These are phyloP conservation scores for Medauroidea extradentata DNA, from an alignment of 1,140 invertebrate species.

Conservation along the genomic window DNA sequence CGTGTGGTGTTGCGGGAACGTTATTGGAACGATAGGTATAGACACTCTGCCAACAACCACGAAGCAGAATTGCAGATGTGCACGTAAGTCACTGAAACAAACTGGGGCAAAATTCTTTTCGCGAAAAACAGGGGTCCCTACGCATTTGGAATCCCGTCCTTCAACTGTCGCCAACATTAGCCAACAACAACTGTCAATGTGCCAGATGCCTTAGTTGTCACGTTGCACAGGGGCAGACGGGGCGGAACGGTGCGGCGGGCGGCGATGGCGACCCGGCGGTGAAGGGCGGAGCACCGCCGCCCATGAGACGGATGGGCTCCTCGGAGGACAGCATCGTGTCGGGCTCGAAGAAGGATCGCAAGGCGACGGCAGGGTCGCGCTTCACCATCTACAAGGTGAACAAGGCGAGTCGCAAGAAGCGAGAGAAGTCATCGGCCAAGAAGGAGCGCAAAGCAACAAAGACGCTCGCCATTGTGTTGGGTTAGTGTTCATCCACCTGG, in stretches of 20 bases:
- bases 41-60: no score
- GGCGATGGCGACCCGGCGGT: constrained; percentile 39
- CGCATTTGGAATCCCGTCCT: no score
- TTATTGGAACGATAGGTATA: no score
- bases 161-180: no score
- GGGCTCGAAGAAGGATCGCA: constrained; percentile 61
- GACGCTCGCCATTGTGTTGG: constrained; percentile 96
- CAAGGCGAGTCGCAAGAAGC: constrained; percentile 91
- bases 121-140: no score
- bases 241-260: constrained; percentile 12
- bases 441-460: constrained; percentile 99
- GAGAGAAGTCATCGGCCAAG: constrained; percentile 90
- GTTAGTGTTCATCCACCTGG: no score
- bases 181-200: no score
- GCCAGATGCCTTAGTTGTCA: background rate
- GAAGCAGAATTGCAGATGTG: no score
- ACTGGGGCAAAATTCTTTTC: no score
- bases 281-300: constrained; percentile 39
- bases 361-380: constrained; percentile 60
- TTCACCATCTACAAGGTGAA: constrained; percentile 91
- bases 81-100: no score
- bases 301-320: constrained; percentile 28
- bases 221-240: background rate
- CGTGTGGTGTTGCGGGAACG: no score
- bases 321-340: constrained; percentile 30